Evolutionary conservation across 2,113 vertebrate genomes (phyloP), one percentile per base, ranked within the genome.

Genomic region (Callospermophilus lateralis): DNA sequence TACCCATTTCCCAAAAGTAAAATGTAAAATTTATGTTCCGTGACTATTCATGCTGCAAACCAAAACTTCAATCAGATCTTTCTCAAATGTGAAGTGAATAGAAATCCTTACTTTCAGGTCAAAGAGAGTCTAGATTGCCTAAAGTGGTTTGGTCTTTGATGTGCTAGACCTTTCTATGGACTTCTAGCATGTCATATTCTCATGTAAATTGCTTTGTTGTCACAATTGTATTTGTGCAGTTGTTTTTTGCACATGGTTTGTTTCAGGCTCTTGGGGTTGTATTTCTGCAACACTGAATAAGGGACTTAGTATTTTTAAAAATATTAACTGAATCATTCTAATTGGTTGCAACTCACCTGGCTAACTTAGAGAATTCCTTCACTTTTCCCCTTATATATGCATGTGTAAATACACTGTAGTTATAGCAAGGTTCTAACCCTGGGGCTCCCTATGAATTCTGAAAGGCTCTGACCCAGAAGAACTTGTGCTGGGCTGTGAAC

Each of bases 11-110:
- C 28, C 80, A 30, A 17, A 26, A 83, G 67, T 48, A 85, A 93
- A 96, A 92, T 63, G 7, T 85, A 76, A 48, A 86, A 58, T 89
- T 93, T 79, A 83, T 67, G 72, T 93, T 80, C 80, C 6, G 11
- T 87, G 48, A 67, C 74, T 85, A 28, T 74, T 77, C 22, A 4
- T 79, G 74, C 48, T 94, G 12, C 48, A 87, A 34, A 79, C 32
- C 28, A 67, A 90, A 48, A 78, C 53, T 92, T 37, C 30, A 37
- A 58, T 74, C 61, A 68, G 30, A 73, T 24, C 12, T 81, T 68
- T 58, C 45, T 95, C 80, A 74, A 20, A 6, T 24, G n/a, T 39
- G 9, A 72, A n/a, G 70, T 51, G 24, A 30, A 24, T 1, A 61
- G n/a, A 68, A 37, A 19, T 9, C 45, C 34, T 45, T 45, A 32